Evolutionary conservation across 1,140 invertebrate species (phyloP), one percentile per base, ranked within the genome.

Genomic region (Drosophila melanogaster): DNA sequence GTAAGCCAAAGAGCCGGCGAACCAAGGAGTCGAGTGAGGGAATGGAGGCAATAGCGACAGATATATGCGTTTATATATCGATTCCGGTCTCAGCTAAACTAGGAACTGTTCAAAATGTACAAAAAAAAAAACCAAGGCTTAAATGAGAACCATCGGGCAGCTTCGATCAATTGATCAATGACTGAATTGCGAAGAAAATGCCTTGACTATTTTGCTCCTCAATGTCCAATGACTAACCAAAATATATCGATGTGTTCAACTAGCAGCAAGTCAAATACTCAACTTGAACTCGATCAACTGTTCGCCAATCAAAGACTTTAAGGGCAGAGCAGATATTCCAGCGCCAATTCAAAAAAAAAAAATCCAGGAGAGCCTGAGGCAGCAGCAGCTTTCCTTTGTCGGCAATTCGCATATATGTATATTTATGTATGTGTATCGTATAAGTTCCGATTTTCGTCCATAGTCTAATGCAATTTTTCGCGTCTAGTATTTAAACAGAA

Each of bases 401-500:
- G 44, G 70, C 72, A 62, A 75, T 75, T 71, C 40, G 30, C 22
- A 55, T 35, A 44, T 59, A 55, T 35, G 37, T 59, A 38, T 55
- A 22, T 22, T 22, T 22, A 3, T 22, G 19, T 22, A 22, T 37
- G 41, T 38, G 7, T 44, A 44, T 44, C 41, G 41, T 44, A 77
- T 77, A 77, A 77, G 55, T 67, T 77, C 66, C 53, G 47, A 65
- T 66, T 76, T 76, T 76, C 72, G 81, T 86, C 81, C 81, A 86
- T 86, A 86, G 81, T 59, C 62, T 86, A 86, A 86, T 86, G 50
- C 62, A 69, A 70, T 47, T 67, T 69, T 61, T 66, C 62, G 41
- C 41, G 60, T 35, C 24, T 62, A 62, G 38, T 67, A 26, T 44
- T 67, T 69, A 65, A 80, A 62, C 7, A 11, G 30, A 55, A 56